Conservation (phyloP, 2,888 invertebrate species). For the Pyrocoelia pectoralis region DNA sequence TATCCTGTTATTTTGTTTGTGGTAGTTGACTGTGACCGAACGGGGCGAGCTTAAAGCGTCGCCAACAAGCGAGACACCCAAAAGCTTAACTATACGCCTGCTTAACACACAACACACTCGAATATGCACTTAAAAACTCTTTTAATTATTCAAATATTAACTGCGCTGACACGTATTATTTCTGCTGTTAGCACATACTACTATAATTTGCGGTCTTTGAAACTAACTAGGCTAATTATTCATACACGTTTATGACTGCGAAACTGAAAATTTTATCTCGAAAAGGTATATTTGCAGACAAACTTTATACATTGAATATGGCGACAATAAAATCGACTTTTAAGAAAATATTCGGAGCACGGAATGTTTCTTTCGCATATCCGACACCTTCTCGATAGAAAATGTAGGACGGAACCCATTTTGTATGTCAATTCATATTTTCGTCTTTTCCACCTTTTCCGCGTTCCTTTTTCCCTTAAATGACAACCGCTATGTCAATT, state of each 20-base stretch:
- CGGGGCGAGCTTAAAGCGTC: conserved; percentile 35
- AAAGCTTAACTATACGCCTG: conserved; percentile 33
- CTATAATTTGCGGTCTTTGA: neutral
- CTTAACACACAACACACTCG: conserved; percentile 29
- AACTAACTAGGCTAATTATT: neutral
- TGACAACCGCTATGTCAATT: no score
- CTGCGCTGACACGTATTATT: conserved; percentile 7
- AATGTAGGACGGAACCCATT: conserved; percentile 34
- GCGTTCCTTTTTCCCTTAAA: no score
- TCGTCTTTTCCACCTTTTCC: conserved; percentile 17
- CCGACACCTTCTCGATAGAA: conserved; percentile 33
- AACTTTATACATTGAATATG: conserved; percentile 37
- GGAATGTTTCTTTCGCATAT: conserved; percentile 46
- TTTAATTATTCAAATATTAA: conserved; percentile 33
- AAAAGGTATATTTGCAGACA: neutral
- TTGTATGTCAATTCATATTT: conserved; percentile 45
- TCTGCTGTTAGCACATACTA: neutral
- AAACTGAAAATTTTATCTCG: no score
- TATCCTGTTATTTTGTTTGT: conserved; percentile 40
- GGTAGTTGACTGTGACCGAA: conserved; percentile 39
- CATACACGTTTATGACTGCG: no score
- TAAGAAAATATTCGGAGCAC: conserved; percentile 42
- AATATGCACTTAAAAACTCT: conserved; percentile 35
- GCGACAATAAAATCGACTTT: conserved; percentile 45
- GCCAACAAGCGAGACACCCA: conserved; percentile 38